Base-by-base conservation (phyloP, 2,888 invertebrate genomes). In the Euphydryas editha region DNA sequence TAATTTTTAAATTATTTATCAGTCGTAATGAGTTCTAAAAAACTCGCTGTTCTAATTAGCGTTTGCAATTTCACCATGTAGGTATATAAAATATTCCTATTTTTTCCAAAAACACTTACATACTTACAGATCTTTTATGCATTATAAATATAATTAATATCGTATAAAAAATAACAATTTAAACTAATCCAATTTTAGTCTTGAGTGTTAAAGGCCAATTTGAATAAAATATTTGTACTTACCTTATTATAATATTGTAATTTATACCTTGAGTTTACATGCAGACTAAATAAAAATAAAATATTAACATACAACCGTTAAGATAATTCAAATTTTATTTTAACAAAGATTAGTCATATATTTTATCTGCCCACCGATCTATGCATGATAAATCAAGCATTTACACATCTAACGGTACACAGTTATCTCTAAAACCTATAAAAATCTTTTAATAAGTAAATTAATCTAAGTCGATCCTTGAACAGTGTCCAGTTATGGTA, bases 401-500 rank as follows among this genome's bases (percentile, higher is more conserved):
- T 59, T 62, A 68, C 51, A 57, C 51, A 57, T 60, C 57, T 68
- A 63, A 57, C 39, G 47, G 42, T 65, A 57, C 51, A 55, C 51
- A 51, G 59, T 58, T 57, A 61, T 51, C 17, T 57, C 17, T 49
- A 56, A 58, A 65, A 61, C 37, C 62, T 68, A 49, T 64, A 64
- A 62, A 70, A 69, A 67, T 65, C 67, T 72, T 69, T 56, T 64
- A 62, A 60, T 65, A 36, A 54, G 17, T 54, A 67, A 59, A 70
- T 72, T 70, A 72, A 57, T 62, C 70, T 72, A 61, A 64, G 46
- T 62, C 62, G 64, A 56, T 63, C 54, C 57, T 65, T 68, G 70
- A 65, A 70, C 65, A 60, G 57, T 59, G 62, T 65, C 62, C 55
- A 63, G 62, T 68, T 59, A 70, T 47, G 59, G 62, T 68, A 68